These are phyloP conservation scores for Phodopus roborovskii DNA, from an alignment of 2,113 vertebrate genomes.

Conservation along the genomic window DNA sequence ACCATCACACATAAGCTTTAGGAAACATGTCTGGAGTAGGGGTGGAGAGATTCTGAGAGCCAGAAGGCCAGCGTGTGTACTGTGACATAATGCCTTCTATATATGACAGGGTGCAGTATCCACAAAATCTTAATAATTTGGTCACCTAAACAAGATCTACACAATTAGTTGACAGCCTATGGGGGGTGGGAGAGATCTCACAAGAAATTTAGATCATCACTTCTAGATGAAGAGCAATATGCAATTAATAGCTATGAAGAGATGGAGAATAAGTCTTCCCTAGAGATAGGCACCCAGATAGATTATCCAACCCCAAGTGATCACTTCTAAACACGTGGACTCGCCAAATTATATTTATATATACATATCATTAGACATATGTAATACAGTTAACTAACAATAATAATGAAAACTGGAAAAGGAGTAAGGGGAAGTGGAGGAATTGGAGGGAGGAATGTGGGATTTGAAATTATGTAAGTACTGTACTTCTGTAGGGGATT, in stretches of 20 bases:
- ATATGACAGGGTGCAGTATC: background rate
- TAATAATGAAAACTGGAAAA: background rate
- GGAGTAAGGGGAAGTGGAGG: background rate
- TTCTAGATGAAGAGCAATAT: background rate
- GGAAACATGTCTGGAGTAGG: background rate
- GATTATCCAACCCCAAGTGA: background rate
- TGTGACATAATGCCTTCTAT: too few relatives aligned
- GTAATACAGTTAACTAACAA: background rate
- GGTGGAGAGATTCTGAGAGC: too few relatives aligned
- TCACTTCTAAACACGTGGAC: background rate
- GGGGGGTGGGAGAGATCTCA: background rate
- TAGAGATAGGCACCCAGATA: background rate
- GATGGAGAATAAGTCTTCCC: background rate
- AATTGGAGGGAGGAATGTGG: background rate
- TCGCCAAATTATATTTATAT: background rate
- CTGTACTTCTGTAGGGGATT: background rate
- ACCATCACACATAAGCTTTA: background rate
- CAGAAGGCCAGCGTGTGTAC: too few relatives aligned
- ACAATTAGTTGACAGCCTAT: background rate
- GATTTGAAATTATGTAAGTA: background rate
- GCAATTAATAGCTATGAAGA: background rate
- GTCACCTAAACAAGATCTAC: background rate
- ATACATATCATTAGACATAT: background rate
- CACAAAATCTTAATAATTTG: background rate
- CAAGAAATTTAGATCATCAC: background rate